Evolutionary conservation across 2,797 vertebrate species (phyloP).

Genomic region (Syngnathus acus): DNA sequence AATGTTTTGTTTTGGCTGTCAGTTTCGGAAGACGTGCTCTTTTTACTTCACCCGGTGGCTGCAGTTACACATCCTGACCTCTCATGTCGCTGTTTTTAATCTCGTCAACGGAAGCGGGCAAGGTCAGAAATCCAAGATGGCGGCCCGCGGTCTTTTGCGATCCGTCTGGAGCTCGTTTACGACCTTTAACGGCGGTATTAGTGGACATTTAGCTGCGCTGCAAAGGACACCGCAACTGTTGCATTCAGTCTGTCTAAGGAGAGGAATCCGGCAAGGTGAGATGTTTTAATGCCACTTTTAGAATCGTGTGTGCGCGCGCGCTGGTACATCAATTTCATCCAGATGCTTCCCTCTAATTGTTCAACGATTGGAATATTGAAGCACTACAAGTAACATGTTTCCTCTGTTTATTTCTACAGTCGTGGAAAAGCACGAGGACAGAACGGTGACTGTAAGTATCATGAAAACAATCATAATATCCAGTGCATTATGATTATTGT

Average conservation of each 20-base stretch:
- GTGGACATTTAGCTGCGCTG: not conserved
- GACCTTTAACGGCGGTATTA: conserved; percentile 21
- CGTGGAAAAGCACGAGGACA: conserved; percentile 6
- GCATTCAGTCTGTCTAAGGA: conserved; percentile 37
- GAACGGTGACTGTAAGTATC: conserved; percentile 9
- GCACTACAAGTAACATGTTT: not conserved
- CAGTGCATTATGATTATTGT: not conserved
- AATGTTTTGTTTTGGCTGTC: not conserved
- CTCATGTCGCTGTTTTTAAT: conserved; percentile 10
- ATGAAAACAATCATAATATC: not conserved
- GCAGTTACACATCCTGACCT: not conserved
- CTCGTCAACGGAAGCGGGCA: conserved; percentile 44
- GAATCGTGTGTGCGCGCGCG: not conserved
- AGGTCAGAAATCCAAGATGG: conserved; percentile 67
- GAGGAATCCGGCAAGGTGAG: conserved; percentile 68
- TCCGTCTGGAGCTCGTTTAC: conserved; percentile 46
- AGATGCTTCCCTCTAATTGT: not conserved
- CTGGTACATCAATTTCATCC: not conserved
- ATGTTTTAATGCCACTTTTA: not conserved
- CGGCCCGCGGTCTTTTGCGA: conserved; percentile 42
- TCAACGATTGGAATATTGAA: not conserved
- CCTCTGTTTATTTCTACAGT: conserved; percentile 4
- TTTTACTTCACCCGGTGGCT: not conserved
- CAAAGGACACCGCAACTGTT: conserved; percentile 29
- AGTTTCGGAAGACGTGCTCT: not conserved